phyloP scores from a whole-genome alignment of 2,797 vertebrate species.

The Manis crassicaudata region DNA sequence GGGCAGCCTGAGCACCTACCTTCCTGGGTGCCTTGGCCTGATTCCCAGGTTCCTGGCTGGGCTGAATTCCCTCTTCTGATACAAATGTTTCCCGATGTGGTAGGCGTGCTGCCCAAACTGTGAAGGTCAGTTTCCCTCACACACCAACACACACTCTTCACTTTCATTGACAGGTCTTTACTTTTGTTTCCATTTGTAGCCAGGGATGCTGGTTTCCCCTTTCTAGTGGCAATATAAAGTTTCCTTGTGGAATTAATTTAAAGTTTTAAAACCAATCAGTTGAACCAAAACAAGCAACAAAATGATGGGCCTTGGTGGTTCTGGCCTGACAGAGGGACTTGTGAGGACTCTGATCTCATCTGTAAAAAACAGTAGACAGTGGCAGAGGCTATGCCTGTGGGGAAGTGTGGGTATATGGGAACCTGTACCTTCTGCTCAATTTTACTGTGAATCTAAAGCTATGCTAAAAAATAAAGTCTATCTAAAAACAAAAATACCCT shows the following conservation, averaged over 20 bases:
- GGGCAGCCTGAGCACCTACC: background rate
- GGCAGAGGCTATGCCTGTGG: background rate
- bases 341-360: background rate
- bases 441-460: background rate
- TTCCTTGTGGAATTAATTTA: conserved; percentile 32
- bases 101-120: background rate
- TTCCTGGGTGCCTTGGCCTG: background rate
- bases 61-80: background rate
- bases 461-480: background rate
- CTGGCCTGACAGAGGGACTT: background rate
- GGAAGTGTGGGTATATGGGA: too few relatives aligned
- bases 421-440: background rate
- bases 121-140: background rate
- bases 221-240: background rate
- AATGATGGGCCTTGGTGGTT: background rate
- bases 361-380: background rate
- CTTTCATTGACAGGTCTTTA: background rate
- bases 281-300: background rate
- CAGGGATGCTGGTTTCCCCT: background rate
- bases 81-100: background rate
- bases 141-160: background rate
- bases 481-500: background rate
- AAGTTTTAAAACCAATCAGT: background rate
- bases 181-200: conserved; percentile 48
- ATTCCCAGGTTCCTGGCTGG: background rate